phyloP scores from a whole-genome alignment of 2,797 vertebrate genomes.

The Enteromius afrohamiltoni region DNA sequence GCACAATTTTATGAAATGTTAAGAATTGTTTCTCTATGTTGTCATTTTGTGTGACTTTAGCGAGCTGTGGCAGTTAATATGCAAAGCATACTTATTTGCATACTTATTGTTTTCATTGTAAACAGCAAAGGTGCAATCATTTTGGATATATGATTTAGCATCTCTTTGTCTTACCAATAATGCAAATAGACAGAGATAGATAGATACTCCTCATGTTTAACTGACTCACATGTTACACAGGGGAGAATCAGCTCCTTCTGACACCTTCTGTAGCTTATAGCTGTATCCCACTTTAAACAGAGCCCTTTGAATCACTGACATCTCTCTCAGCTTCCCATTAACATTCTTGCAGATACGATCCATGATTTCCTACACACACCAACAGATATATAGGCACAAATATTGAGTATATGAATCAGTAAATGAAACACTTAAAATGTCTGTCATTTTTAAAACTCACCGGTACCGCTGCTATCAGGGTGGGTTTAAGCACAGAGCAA shows the following conservation, averaged over 20 bases:
- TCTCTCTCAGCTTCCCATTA: slow-evolving; percentile 88
- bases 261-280: slow-evolving; percentile 88
- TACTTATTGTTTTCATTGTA: not conserved
- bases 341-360: slow-evolving; percentile 90
- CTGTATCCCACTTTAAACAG: slow-evolving; percentile 88
- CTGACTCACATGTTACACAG: slow-evolving; percentile 85
- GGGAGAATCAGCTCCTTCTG: slow-evolving; percentile 85
- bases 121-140: not conserved
- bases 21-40: not conserved
- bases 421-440: not conserved
- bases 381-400: slow-evolving; percentile 29
- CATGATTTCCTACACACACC: slow-evolving; percentile 84
- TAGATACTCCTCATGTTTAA: not conserved
- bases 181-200: slow-evolving; percentile 3
- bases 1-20: not conserved
- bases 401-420: not conserved
- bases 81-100: not conserved
- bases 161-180: not conserved
- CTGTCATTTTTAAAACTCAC: slow-evolving; percentile 62
- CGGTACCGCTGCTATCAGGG: slow-evolving; percentile 86
- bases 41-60: not conserved
- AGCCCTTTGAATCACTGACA: slow-evolving; percentile 85
- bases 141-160: not conserved
- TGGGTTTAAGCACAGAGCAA: slow-evolving; percentile 83
- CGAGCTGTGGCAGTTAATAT: not conserved